A percentile compares a stretch with the other conserved stretches of the same genome.
Evolutionary conservation across 2,113 vertebrate species (phyloP).

Genomic region (Pelecanoides urinatrix): DNA sequence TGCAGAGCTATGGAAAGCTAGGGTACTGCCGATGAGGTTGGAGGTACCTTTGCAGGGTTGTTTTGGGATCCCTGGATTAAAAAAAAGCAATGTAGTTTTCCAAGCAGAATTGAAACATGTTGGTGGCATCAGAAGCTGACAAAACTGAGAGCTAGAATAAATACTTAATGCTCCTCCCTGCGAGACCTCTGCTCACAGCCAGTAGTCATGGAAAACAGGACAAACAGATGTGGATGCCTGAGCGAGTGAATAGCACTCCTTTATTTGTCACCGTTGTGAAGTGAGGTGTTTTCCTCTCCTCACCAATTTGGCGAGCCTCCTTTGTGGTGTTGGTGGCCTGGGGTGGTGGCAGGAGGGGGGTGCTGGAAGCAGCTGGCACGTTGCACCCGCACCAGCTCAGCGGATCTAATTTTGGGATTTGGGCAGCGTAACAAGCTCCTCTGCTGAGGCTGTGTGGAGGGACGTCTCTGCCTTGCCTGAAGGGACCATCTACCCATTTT

Average conservation of each 20-base stretch:
- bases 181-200: slow-evolving; percentile 51
- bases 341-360: neutral
- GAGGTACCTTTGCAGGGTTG: neutral
- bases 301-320: neutral
- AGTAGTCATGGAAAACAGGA: slow-evolving; percentile 60
- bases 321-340: neutral
- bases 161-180: slow-evolving; percentile 43
- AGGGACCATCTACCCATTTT: neutral
- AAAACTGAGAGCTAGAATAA: slow-evolving; percentile 33
- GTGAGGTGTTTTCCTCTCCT: neutral
- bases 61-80: neutral
- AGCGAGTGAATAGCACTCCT: neutral
- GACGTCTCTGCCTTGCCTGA: neutral
- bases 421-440: neutral
- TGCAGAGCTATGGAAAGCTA: neutral
- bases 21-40: neutral
- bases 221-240: slow-evolving; percentile 16
- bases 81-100: neutral
- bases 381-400: neutral
- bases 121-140: slow-evolving; percentile 46
- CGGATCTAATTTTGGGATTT: neutral
- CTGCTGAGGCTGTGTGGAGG: neutral
- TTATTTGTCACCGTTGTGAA: neutral
- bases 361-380: neutral
- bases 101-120: neutral